phyloP scores from a whole-genome alignment of 2,888 invertebrate species.

The Hylaea fasciaria region DNA sequence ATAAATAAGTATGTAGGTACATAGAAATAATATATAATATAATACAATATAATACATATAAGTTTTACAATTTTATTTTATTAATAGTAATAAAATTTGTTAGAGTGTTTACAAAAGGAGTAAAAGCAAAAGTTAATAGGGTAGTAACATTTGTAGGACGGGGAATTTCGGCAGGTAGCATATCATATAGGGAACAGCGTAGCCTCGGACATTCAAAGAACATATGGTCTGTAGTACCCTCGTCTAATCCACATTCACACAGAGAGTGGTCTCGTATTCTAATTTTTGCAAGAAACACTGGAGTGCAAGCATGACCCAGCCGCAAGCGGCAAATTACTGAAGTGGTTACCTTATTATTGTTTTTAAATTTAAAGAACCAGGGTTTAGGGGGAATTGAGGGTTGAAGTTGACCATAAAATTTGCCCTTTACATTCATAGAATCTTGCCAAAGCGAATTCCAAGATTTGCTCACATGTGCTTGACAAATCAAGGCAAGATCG shows the following conservation, averaged over 20 bases:
- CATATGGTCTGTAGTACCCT: not conserved
- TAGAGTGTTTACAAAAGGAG: no score
- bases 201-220: not conserved
- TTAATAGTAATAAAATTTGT: no score
- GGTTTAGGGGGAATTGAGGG: not conserved
- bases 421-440: not conserved
- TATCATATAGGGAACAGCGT: no score
- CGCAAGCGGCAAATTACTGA: not conserved
- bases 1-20: no score
- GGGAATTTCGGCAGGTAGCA: no score
- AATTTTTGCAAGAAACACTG: not conserved
- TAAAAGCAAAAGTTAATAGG: no score
- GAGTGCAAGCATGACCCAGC: not conserved
- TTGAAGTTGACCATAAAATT: not conserved
- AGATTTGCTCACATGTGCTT: no score
- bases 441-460: not conserved
- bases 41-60: no score
- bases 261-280: not conserved
- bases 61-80: no score
- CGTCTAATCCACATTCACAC: not conserved
- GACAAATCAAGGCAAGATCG: no score
- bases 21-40: no score
- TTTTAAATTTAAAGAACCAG: not conserved
- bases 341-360: not conserved
- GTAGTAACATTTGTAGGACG: no score